Percentiles rank a stretch among this genome's conserved stretches.
Conservation (phyloP, 2,113 vertebrate species). For the Arizona elegans region DNA sequence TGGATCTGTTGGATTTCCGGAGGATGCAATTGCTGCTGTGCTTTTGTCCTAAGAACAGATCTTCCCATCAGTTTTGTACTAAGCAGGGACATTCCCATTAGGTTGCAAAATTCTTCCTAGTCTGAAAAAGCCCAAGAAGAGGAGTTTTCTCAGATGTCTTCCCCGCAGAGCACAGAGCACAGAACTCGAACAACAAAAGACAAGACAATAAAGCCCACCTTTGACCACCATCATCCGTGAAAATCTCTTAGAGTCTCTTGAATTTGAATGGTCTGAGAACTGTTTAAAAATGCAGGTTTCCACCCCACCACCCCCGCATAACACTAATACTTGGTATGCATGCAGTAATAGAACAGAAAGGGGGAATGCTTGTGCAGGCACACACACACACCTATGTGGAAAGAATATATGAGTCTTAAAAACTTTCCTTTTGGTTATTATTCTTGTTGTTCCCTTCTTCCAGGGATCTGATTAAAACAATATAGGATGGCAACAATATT, state of each 20-base stretch:
- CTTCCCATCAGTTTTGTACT: background rate
- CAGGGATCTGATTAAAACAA: background rate
- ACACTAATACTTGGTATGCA: background rate
- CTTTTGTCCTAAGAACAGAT: background rate
- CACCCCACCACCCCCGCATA: rapidly evolving
- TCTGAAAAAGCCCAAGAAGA: background rate
- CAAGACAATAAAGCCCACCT: background rate
- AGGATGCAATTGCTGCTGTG: background rate
- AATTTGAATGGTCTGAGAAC: background rate
- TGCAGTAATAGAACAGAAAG: background rate
- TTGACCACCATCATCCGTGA: background rate
- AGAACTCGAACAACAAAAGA: background rate
- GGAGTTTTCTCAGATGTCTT: background rate
- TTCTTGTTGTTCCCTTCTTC: background rate
- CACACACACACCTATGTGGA: background rate
- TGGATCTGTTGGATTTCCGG: background rate
- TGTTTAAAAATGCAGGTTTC: background rate
- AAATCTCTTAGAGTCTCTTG: background rate
- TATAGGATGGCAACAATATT: background rate
- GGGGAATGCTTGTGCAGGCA: background rate
- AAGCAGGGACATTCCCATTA: background rate
- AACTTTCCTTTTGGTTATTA: background rate
- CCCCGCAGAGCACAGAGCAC: background rate
- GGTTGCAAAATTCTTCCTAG: background rate
- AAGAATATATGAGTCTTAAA: background rate